Percentiles rank a stretch among this genome's conserved stretches.
Evolutionary conservation across 2,888 invertebrate species (phyloP).

Genomic region (Clepsis dumicolana): DNA sequence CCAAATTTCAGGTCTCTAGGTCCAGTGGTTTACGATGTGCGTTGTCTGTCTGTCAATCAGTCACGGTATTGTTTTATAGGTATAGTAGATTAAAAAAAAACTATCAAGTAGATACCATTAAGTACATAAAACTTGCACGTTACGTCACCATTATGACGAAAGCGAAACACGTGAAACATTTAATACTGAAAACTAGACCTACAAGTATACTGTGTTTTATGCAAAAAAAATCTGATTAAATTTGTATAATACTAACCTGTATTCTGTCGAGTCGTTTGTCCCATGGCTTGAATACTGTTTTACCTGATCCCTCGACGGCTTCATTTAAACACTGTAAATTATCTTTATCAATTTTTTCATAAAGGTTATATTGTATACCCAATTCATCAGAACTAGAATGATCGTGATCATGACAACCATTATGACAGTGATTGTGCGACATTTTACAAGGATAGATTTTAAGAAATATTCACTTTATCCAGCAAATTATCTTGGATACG

Average conservation of each 20-base stretch:
- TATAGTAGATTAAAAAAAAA: too few relatives aligned
- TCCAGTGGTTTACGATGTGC: too few relatives aligned
- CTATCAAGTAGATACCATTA: too few relatives aligned
- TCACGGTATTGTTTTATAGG: too few relatives aligned
- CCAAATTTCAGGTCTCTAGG: too few relatives aligned
- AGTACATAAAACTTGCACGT: too few relatives aligned
- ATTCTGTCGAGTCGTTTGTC: constrained; percentile 92
- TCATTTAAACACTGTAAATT: constrained; percentile 97
- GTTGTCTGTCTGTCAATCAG: too few relatives aligned
- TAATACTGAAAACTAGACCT: too few relatives aligned
- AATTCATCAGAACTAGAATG: constrained; percentile 89
- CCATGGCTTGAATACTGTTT: constrained; percentile 96
- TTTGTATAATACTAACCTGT: constrained; percentile 89
- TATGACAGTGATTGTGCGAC: constrained; percentile 87
- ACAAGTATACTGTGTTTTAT: too few relatives aligned
- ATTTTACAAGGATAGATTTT: constrained; percentile 59
- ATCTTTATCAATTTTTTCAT: constrained; percentile 94
- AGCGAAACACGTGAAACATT: too few relatives aligned
- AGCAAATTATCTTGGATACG: neutral
- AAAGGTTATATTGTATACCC: constrained; percentile 94
- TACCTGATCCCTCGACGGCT: constrained; percentile 93
- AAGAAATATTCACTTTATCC: neutral
- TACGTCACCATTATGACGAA: too few relatives aligned
- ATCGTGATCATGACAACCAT: constrained; percentile 87
- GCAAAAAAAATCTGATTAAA: too few relatives aligned